Evolutionary conservation across 2,113 vertebrate species (phyloP), one percentile per base, ranked within the genome.

Genomic region (Casuarius casuarius): DNA sequence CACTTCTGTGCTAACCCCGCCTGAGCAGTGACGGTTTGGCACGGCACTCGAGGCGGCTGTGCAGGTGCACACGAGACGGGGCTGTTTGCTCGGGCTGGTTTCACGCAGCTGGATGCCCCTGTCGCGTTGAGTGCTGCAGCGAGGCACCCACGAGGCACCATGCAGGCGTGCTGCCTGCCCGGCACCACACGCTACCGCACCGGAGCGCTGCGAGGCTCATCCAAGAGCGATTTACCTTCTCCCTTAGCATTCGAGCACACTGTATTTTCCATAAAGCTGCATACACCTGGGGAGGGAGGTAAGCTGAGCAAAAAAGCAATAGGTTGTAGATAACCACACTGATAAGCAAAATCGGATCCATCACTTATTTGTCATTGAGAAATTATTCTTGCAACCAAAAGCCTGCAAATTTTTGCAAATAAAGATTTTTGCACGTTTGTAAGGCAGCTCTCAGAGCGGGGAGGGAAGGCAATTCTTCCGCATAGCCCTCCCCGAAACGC

Each of bases 51-150:
- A 56, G 31, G 54, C 28, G 29, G 29, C 54, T 17, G 54, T 56
- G 35, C 0, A 49, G 35, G 49, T 29, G 25, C 61, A 20, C 0
- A 5, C 0, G 25, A 25, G 65, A 66, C 49, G 26, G 28, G 21
- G 67, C 15, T 38, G 12, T 38, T 58, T 54, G 17, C 67, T 54
- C 68, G 87, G 84, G 13, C n/a, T 38, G 7, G 59, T 9, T 88
- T 48, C 75, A 38, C 17, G 71, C 67, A 78, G 54, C 49, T 62
- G 40, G 26, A 3, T 8, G 48, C 13, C 44, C 14, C 44, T 44
- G 10, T 14, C 44, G 14, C 28, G 29, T 56, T 29, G 5, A 29
- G 54, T 9, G 7, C 28, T 56, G 54, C 15, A 16, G 28, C 29
- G 28, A 9, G 54, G 26, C 28, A 29, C 28, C 42, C 73, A 15